Evolutionary conservation across 53 echinoderm and acorn worm species (phyloP), one percentile per base, ranked within the genome.

Genomic region (Apostichopus leukothele): DNA sequence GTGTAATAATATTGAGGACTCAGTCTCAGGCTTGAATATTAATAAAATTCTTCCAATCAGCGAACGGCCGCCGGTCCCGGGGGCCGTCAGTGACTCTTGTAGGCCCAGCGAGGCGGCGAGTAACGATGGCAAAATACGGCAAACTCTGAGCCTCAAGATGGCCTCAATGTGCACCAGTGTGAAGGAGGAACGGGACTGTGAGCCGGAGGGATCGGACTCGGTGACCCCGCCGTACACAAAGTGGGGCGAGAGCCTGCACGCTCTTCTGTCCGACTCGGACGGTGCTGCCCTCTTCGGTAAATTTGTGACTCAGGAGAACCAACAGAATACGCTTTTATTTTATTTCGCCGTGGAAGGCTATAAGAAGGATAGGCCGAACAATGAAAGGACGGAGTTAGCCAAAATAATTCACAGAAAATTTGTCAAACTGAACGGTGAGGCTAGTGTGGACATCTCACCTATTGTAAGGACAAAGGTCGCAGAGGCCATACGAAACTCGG

Each of bases 301-400:
- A 71, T 99, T 96, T 83, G 86, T 99, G 3, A 86, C 92, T 77
- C 94, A 94, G 91, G 99, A 99, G 89, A 92, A 87, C 7, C 94
- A 94, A 12, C 89, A 99, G 89, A 92, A 99, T 83, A 91, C 93
- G 9, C 84, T 99, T 20, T 83, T 96, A 88, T 99, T 99, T 90
- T 99, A 96, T 96, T 89, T 96, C 73, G 99, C 99, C 67, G 93
- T 94, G 1, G 93, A 96, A 86, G 99, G 98, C n/a, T 98, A 93
- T 86, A 98, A 94, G 83, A 98, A 95, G 86, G 91, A 93, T 67
- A 87, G 92, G 19, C 63, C 92, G 0, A 90, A 91, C 53, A 71
- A 89, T 67, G 95, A 98, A 75, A 90, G 94, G 80, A 92, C 91
- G 20, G 98, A 95, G 66, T 89, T 95, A 1, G 95, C 98, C 11